These are phyloP conservation scores for Mesoligia furuncula DNA, from an alignment of 2,888 invertebrate species.

Conservation along the genomic window DNA sequence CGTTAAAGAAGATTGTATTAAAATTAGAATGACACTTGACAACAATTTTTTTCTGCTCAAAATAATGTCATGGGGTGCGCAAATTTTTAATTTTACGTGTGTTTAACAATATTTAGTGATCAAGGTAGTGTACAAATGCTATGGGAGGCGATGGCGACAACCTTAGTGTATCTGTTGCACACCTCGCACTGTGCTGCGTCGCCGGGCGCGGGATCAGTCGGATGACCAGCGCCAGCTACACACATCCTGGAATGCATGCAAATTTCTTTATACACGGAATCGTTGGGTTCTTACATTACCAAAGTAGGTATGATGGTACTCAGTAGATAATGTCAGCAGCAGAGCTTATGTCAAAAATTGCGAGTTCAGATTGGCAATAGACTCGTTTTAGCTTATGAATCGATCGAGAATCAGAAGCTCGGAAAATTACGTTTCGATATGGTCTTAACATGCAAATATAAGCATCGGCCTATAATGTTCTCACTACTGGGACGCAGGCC, in stretches of 20 bases:
- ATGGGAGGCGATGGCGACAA: constrained; percentile 80
- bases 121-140: constrained; percentile 53
- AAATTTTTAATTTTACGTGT: constrained; percentile 41
- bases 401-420: not conserved
- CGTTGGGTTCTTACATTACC: constrained; percentile 81
- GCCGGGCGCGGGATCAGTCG: constrained; percentile 74
- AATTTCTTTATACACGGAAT: constrained; percentile 84
- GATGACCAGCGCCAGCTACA: constrained; percentile 69
- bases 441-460: not conserved
- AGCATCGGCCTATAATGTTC: not conserved
- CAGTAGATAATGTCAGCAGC: not conserved
- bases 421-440: not conserved
- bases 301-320: constrained; percentile 54
- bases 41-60: constrained; percentile 38
- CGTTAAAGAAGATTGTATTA: constrained; percentile 16
- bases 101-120: constrained; percentile 31
- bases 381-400: not conserved
- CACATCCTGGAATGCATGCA: constrained; percentile 84
- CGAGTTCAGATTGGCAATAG: not conserved
- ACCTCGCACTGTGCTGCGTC: constrained; percentile 80
- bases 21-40: constrained; percentile 53
- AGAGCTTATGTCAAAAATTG: not conserved
- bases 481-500: too few species aligned
- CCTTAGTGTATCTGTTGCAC: constrained; percentile 79
- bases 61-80: constrained; percentile 12